Conservation (phyloP, 2,113 vertebrate genomes). For the Cyanoderma ruficeps region DNA sequence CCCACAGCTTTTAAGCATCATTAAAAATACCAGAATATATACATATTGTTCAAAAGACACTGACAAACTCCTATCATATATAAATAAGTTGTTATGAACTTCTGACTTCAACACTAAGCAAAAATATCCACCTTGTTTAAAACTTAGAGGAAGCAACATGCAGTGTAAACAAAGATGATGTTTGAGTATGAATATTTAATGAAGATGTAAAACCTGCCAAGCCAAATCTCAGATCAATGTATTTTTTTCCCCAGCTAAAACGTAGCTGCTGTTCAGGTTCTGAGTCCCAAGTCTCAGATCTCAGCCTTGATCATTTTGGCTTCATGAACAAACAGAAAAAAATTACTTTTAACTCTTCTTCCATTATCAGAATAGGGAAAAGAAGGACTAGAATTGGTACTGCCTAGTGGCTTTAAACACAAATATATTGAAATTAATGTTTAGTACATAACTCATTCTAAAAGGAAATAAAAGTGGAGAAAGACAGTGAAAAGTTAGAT, state of each 20-base stretch:
- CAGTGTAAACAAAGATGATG: slow-evolving; percentile 54
- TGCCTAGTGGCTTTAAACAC: not conserved
- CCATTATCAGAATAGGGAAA: not conserved
- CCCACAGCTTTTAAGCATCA: not conserved
- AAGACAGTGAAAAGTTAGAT: not conserved
- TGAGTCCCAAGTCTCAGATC: not conserved
- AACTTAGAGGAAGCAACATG: slow-evolving; percentile 7
- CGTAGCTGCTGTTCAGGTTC: not conserved
- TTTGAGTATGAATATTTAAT: slow-evolving; percentile 60
- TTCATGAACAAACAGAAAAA: not conserved
- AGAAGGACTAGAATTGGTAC: not conserved
- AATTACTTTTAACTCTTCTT: not conserved
- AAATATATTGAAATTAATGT: not conserved
- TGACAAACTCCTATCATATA: not conserved
- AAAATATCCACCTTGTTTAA: not conserved
- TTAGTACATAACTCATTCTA: not conserved
- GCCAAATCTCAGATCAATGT: slow-evolving; percentile 20
- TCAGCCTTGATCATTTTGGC: not conserved
- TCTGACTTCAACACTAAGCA: not conserved
- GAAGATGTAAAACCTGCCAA: slow-evolving; percentile 56
- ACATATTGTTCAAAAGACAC: not conserved
- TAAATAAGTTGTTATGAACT: not conserved
- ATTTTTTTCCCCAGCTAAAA: not conserved
- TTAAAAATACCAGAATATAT: not conserved
- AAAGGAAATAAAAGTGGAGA: not conserved